Evolutionary conservation across 2,888 invertebrate genomes (phyloP).

Genomic region (Agrotis ipsilon): DNA sequence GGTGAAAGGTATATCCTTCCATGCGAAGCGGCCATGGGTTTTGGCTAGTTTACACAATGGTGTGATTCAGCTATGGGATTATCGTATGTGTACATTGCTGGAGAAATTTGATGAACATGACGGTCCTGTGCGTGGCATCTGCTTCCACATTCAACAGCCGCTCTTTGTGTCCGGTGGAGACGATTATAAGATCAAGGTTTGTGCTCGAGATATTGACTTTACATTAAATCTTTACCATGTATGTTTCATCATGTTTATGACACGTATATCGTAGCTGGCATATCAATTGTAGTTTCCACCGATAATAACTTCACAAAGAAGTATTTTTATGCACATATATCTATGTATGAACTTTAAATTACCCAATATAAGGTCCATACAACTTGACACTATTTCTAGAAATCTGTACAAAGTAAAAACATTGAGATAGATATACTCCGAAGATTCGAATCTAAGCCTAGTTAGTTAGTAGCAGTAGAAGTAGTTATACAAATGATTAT

Average conservation of each 20-base stretch:
- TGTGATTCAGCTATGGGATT: constrained; percentile 99
- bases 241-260: constrained; percentile 71
- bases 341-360: neutral
- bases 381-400: neutral
- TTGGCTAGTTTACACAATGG: constrained; percentile 99
- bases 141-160: constrained; percentile 99
- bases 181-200: constrained; percentile 99
- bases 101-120: constrained; percentile 99
- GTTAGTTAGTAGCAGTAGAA: no score
- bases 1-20: constrained; percentile 99
- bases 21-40: constrained; percentile 99
- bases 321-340: neutral
- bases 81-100: constrained; percentile 99
- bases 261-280: constrained; percentile 66
- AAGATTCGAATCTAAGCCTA: neutral
- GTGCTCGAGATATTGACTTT: constrained; percentile 26
- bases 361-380: neutral
- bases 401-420: neutral
- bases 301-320: constrained; percentile 5
- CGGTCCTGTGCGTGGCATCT: constrained; percentile 99
- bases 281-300: constrained; percentile 28
- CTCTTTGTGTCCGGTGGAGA: constrained; percentile 99
- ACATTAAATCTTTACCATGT: constrained; percentile 11
- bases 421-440: neutral
- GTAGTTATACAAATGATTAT: no score